Evolutionary conservation across 2,888 invertebrate genomes (phyloP).

Genomic region (Schizotus pectinicornis): DNA sequence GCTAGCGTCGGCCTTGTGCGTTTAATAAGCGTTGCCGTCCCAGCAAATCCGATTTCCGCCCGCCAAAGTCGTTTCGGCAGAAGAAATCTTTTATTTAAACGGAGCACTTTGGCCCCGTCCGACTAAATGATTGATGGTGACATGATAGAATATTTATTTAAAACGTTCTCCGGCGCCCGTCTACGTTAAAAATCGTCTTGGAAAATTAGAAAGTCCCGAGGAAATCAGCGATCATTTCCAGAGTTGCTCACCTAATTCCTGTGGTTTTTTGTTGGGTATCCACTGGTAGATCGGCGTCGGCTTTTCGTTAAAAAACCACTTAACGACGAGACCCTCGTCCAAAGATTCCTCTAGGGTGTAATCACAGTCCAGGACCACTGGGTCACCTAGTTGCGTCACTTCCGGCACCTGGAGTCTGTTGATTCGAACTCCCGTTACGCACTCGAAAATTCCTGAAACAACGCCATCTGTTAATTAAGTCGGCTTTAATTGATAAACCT

Average conservation of each 20-base stretch:
- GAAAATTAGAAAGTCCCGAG: background rate
- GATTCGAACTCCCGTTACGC: conserved; percentile 44
- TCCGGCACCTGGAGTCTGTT: conserved; percentile 54
- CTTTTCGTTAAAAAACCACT: conserved; percentile 63
- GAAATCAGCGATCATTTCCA: conserved; percentile 35
- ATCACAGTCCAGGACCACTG: conserved; percentile 64
- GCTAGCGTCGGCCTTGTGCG: conserved; percentile 2
- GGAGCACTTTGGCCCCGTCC: background rate
- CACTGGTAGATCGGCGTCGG: conserved; percentile 64
- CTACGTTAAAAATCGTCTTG: background rate
- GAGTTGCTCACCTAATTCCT: conserved; percentile 57
- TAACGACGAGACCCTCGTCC: conserved; percentile 62
- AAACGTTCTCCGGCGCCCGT: background rate
- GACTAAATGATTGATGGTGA: conserved; percentile 2
- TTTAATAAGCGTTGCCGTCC: conserved; percentile 5
- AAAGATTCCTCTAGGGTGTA: conserved; percentile 57
- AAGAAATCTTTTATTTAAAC: background rate
- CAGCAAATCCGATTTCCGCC: conserved; percentile 7
- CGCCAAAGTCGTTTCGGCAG: conserved; percentile 2
- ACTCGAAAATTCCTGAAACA: conserved; percentile 20
- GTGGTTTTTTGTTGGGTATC: conserved; percentile 61
- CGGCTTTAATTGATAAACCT: background rate
- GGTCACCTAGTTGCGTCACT: conserved; percentile 56
- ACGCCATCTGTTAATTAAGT: background rate
- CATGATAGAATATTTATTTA: background rate